These are phyloP conservation scores for Leucopsar rothschildi DNA, from an alignment of 2,113 vertebrate genomes.

Conservation along the genomic window DNA sequence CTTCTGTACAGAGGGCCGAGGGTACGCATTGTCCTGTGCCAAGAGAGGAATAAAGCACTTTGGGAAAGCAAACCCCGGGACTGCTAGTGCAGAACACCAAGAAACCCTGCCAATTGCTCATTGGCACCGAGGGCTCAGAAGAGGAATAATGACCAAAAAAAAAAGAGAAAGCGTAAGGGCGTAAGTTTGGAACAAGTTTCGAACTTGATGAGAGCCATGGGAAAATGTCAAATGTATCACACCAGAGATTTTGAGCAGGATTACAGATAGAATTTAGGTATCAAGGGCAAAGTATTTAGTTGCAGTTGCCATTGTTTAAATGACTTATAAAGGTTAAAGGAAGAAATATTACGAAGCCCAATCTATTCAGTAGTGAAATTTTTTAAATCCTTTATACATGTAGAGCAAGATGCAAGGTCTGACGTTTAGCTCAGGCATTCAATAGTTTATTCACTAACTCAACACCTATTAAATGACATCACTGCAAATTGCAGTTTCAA, in stretches of 20 bases:
- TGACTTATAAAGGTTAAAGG: neutral
- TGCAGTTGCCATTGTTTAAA: neutral
- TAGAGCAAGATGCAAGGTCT: neutral
- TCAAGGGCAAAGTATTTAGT: neutral
- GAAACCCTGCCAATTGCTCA: slow-evolving; percentile 5
- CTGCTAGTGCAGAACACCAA: neutral
- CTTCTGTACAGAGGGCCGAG: neutral
- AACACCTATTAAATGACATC: neutral
- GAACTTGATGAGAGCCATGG: neutral
- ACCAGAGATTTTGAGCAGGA: neutral
- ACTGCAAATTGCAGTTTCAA: neutral
- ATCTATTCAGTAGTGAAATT: neutral
- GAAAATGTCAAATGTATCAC: neutral
- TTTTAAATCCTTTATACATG: neutral
- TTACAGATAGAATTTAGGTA: neutral
- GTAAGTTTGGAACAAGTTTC: neutral
- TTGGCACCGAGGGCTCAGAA: neutral
- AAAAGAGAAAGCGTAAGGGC: neutral
- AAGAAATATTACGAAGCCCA: neutral
- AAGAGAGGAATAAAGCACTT: slow-evolving; percentile 15
- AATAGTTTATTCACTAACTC: neutral
- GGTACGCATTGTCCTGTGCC: neutral
- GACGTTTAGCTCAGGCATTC: neutral
- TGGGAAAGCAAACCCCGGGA: neutral
- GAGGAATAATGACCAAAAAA: neutral